Percentiles rank a stretch among this genome's conserved stretches.
Evolutionary conservation across 2,113 vertebrate species (phyloP).

Genomic region (Solea solea): DNA sequence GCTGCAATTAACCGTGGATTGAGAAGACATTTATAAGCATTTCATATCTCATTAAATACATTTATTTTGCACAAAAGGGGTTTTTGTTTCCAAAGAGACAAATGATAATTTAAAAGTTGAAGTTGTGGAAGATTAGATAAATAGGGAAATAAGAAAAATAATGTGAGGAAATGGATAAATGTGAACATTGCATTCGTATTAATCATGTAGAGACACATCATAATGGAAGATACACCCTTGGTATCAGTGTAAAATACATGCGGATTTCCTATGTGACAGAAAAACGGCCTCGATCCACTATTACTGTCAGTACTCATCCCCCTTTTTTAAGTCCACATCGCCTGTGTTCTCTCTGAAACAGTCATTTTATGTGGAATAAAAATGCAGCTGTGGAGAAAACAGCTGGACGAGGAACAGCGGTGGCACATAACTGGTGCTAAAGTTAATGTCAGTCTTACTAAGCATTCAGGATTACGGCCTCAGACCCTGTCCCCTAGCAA

Average conservation of each 20-base stretch:
- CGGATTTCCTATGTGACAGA: conserved; percentile 39
- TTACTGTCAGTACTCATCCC: not conserved
- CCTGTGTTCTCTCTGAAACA: conserved; percentile 16
- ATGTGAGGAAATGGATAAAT: not conserved
- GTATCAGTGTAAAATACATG: conserved; percentile 24
- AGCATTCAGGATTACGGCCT: conserved; percentile 40
- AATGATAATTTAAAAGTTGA: conserved; percentile 56
- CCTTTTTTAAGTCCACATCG: not conserved
- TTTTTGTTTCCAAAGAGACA: conserved; percentile 38
- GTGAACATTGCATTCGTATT: not conserved
- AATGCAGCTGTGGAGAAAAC: conserved; percentile 42
- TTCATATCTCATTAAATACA: conserved; percentile 82
- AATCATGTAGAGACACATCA: not conserved
- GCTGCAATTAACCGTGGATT: conserved; percentile 76
- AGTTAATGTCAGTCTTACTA: conserved; percentile 63
- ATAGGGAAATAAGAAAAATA: not conserved
- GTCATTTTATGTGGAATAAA: not conserved
- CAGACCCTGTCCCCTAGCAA: not conserved
- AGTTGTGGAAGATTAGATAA: conserved; percentile 8
- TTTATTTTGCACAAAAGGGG: conserved; percentile 66
- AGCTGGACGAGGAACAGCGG: conserved; percentile 27
- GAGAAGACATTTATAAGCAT: conserved; percentile 73
- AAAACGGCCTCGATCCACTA: conserved; percentile 3
- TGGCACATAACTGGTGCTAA: conserved; percentile 19
- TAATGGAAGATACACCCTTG: not conserved